Evolutionary conservation across 1,140 invertebrate genomes (phyloP), one percentile per base, ranked within the genome.

Genomic region (Lethrus apterus): DNA sequence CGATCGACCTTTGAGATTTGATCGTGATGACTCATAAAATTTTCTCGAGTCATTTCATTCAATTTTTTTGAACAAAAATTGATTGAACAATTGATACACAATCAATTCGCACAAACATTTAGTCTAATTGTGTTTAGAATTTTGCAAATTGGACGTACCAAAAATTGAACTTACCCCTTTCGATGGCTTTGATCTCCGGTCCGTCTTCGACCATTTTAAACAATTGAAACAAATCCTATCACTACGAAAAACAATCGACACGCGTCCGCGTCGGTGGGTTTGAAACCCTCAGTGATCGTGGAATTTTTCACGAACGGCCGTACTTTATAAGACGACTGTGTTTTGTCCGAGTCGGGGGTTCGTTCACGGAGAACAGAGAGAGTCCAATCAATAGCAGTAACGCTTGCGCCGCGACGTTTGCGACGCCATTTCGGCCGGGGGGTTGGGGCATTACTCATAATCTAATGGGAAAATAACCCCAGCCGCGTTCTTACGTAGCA

Each of bases 141-240:
- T n/a, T n/a, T n/a, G n/a, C n/a, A n/a, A n/a, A n/a, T n/a, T n/a
- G n/a, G n/a, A n/a, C n/a, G n/a, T n/a, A n/a, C n/a, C n/a, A n/a
- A n/a, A n/a, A 8, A 2, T 18, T 11, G 17, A 23, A 50, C 48
- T 55, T 48, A 60, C 58, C 54, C 15, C 56, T 52, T 46, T 58
- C 50, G 4, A 60, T 56, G 13, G 56, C 52, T 43, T 58, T 55
- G 14, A 60, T 60, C 21, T 56, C 34, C 11, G 58, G 58, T 36
- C 54, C 58, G 21, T 60, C 58, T 48, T 58, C 56, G 14, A 56
- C 58, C 58, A 60, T 60, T 14, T 47, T 18, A 14, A n/a, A 4
- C 10, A 19, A 24, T 17, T 17, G 23, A 2, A 30, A 36, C 14
- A 24, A 36, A 36, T 20, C 11, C 9, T 21, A 8, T 36, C 34